Conservation (phyloP, 1,140 invertebrate genomes). For the Andrena cerasifolii region DNA sequence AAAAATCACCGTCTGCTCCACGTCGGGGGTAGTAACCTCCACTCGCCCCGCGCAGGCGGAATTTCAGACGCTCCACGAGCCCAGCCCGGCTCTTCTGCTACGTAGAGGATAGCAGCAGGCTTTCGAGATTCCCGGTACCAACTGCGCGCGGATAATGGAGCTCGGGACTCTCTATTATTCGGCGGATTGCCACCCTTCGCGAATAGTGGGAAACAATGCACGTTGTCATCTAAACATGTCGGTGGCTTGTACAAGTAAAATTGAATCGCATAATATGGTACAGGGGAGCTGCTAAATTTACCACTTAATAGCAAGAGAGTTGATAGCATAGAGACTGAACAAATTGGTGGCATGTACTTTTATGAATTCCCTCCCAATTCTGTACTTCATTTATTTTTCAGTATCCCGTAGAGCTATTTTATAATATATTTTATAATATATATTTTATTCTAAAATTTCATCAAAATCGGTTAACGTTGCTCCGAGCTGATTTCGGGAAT, state of each 20-base stretch:
- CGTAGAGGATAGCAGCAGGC: constrained; percentile 40
- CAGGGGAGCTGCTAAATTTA: background rate
- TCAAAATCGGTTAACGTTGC: too few species aligned
- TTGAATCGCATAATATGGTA: background rate
- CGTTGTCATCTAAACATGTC: background rate
- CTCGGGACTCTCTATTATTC: constrained; percentile 57
- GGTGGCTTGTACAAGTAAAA: background rate
- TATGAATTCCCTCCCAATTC: too few species aligned
- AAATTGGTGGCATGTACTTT: too few species aligned
- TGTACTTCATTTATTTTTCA: too few species aligned
- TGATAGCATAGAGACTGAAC: too few species aligned
- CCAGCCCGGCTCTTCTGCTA: constrained; percentile 36
- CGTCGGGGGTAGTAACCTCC: constrained; percentile 56
- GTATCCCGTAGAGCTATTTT: too few species aligned
- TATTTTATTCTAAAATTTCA: too few species aligned
- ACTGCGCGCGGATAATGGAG: constrained; percentile 29
- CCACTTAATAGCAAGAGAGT: too few species aligned
- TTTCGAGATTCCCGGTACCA: constrained; percentile 43
- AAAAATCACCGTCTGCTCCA: constrained; percentile 52
- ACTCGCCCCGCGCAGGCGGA: constrained; percentile 49
- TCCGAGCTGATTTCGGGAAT: too few species aligned
- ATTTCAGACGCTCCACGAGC: constrained; percentile 37
- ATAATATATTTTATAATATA: too few species aligned
- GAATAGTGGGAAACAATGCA: background rate
- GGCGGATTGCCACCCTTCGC: constrained; percentile 21